Base-by-base conservation (phyloP, 1,140 invertebrate species). In the Varroa destructor region DNA sequence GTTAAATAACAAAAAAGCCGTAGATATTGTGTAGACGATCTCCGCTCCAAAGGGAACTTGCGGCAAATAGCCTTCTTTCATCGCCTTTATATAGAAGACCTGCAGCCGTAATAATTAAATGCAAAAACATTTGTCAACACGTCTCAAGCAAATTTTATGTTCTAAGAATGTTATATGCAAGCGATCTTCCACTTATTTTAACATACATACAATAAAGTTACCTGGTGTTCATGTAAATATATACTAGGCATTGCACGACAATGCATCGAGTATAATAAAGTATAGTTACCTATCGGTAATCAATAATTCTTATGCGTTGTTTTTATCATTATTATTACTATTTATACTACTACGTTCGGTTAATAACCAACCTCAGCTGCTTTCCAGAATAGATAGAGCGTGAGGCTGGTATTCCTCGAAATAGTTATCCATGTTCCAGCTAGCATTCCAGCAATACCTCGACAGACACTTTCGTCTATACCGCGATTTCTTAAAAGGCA, bases 341-440 rank as follows among this genome's bases (percentile, higher is more conserved):
- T 56, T 56, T n/a, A n/a, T 56, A 42, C 36, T 58, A 3, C 57
- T 6, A 58, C 36, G 42, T 40, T 56, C 25, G 42, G 4, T 14
- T 6, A 58, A 58, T 58, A 25, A 43, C 61, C 8, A 2, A 67
- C 61, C 61, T 67, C 61, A 40, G 46, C 61, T 43, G 61, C 36
- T 37, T 67, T 67, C 61, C 61, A 67, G 61, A 67, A 67, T 14
- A 67, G 10, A 37, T 67, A 67, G 1, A 67, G 61, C 8, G 61
- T 43, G 12, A 67, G 61, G 46, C 61, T 67, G 12, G 40, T 67
- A 40, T 67, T 67, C 46, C 36, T 67, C 12, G 61, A 67, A 40
- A 40, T 46, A 14, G 5, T 8, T 10, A 67, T 67, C 61, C 61
- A 67, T 2, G 12, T 43, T 43, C 40, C 61, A 8, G n/a, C 2